Percentiles rank a stretch among this genome's conserved stretches.
Evolutionary conservation across 2,888 invertebrate genomes (phyloP).

Genomic region (Caenorhabditis sp.): DNA sequence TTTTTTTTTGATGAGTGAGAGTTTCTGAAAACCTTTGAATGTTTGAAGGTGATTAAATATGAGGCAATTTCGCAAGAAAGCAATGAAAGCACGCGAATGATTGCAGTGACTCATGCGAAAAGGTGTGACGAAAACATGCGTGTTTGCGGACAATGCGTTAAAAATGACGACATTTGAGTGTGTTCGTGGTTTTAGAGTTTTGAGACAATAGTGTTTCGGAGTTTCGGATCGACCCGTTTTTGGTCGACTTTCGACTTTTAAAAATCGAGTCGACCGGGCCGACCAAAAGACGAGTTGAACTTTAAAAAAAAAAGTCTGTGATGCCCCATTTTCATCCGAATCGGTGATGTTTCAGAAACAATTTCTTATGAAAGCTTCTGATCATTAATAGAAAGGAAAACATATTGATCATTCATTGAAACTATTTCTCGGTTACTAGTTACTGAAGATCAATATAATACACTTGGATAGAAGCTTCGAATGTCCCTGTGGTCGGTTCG

Average conservation of each 20-base stretch:
- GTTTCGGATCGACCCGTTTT: too few species aligned
- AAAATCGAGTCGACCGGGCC: too few species aligned
- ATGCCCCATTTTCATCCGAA: too few species aligned
- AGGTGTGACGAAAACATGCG: slow-evolving; percentile 7
- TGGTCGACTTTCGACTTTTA: too few species aligned
- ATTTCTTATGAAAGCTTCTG: too few species aligned
- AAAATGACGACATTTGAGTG: slow-evolving; percentile 25
- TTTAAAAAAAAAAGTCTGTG: too few species aligned
- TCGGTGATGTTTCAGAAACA: too few species aligned
- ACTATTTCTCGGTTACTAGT: slow-evolving; percentile 1
- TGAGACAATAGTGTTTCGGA: too few species aligned
- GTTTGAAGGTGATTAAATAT: background rate
- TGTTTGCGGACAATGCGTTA: slow-evolving; percentile 9
- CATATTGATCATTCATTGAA: background rate
- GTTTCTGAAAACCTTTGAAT: slow-evolving; percentile 28
- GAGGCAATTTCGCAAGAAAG: slow-evolving; percentile 58
- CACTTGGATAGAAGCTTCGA: slow-evolving; percentile 9
- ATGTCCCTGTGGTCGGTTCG: too few species aligned
- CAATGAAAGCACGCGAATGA: slow-evolving; percentile 35
- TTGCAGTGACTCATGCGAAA: slow-evolving; percentile 13
- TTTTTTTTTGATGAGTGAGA: background rate
- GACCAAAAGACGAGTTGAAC: too few species aligned
- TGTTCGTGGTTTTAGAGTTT: too few species aligned
- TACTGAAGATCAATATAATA: slow-evolving; percentile 32
- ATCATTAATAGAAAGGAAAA: too few species aligned